Percentiles rank a stretch among this genome's conserved stretches.
These are phyloP conservation scores for Carpatolechia fugitivella DNA, from an alignment of 2,888 invertebrate species.

Conservation along the genomic window DNA sequence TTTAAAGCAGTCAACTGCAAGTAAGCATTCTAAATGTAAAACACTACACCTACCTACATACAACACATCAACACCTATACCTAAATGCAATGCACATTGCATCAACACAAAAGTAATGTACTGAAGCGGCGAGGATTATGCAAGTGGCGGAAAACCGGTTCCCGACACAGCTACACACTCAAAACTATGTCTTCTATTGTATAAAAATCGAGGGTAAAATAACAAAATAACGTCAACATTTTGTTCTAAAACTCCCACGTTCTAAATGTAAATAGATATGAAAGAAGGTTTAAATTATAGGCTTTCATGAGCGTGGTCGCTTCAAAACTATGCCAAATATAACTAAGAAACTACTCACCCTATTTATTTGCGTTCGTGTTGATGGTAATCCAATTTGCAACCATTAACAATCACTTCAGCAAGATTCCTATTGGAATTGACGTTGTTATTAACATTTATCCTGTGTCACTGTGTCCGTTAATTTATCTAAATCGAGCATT, in stretches of 20 bases:
- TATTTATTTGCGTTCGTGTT: slow-evolving; percentile 4
- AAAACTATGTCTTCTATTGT: not conserved
- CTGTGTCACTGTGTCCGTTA: too few relatives aligned
- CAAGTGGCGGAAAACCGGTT: slow-evolving; percentile 11
- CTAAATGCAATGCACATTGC: not conserved
- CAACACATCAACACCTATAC: not conserved
- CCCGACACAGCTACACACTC: not conserved
- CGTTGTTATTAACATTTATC: too few relatives aligned
- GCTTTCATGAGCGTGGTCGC: slow-evolving; percentile 5
- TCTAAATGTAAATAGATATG: too few relatives aligned
- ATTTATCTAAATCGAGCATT: too few relatives aligned
- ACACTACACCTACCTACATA: too few relatives aligned
- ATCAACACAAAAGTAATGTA: not conserved
- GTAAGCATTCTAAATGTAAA: too few relatives aligned
- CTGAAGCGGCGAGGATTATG: not conserved
- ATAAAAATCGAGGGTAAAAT: slow-evolving; percentile 2
- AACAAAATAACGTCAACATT: not conserved
- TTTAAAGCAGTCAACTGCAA: too few relatives aligned
- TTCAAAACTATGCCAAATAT: slow-evolving; percentile 4
- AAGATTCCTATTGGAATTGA: too few relatives aligned
- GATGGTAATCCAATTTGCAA: too few relatives aligned
- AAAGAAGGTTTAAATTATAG: not conserved
- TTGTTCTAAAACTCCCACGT: too few relatives aligned
- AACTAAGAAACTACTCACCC: slow-evolving; percentile 10
- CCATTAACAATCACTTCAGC: too few relatives aligned